Evolutionary conservation across 1,140 invertebrate genomes (phyloP), one percentile per base, ranked within the genome.

Genomic region (Euschistus heros): DNA sequence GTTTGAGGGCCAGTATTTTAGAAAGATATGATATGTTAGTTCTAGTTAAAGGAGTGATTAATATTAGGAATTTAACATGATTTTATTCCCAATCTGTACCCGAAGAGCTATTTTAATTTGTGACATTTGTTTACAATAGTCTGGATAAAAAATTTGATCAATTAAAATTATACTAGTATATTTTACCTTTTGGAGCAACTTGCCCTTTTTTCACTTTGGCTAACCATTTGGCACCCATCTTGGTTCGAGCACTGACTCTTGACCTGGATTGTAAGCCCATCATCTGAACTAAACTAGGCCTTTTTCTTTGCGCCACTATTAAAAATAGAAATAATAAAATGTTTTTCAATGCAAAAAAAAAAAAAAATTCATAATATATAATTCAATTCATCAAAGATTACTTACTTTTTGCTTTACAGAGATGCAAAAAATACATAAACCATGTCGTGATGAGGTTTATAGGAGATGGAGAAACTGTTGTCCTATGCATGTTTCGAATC

Each of bases 401-500:
- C 66, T 70, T 76, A 85, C 83, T 78, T 79, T 78, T 82, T 74
- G 87, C 85, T 78, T 89, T 90, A 78, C 88, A 91, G 62, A 86
- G 76, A 68, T 87, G 84, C 67, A 85, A 84, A 61, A 93, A 78
- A 78, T 89, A 92, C 74, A 89, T 85, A 60, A 92, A 80, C 89
- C 91, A 92, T 50, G 94, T 93, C 1, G 94, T 97, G 67, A 98
- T 82, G 57, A 99, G 82, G 76, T 98, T 99, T 46, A 99, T 82
- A 0, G 97, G 97, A 2, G 95, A 92, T 0, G 97, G 97, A 3
- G 97, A 96, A 4, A 94, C 93, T 46, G 92, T 94, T 8, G 95
- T 97, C 73, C 97, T 86, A 78, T 98, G 95, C 95, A 99, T 99
- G 74, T 97, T 96, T 69, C 95, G 82, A 73, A 99, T 97, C 70